phyloP scores from a whole-genome alignment of 1,140 invertebrate species.

The Zaprionus ornatus region DNA sequence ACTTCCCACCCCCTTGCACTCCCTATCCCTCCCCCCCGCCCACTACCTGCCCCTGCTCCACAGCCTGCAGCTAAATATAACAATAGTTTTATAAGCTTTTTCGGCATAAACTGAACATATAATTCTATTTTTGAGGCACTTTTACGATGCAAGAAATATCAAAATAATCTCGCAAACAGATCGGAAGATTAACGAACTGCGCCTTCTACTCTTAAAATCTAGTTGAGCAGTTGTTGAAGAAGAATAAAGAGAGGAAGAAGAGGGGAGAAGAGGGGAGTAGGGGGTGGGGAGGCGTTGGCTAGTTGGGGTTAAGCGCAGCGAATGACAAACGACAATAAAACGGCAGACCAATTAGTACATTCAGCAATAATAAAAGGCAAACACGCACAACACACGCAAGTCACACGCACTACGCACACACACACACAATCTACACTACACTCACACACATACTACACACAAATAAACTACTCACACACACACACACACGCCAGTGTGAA shows the following conservation, averaged over 20 bases:
- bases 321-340: constrained; percentile 41
- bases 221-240: background rate
- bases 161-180: background rate
- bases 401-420: no score
- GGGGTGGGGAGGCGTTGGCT: no score
- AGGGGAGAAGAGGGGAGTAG: background rate
- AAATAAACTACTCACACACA: background rate
- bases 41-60: background rate
- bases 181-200: background rate
- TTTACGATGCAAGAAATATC: constrained; percentile 7
- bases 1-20: background rate
- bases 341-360: constrained; percentile 59
- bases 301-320: constrained; percentile 24
- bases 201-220: background rate
- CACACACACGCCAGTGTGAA: background rate
- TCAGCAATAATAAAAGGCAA: constrained; percentile 48
- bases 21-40: background rate
- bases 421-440: constrained; percentile 25
- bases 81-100: constrained; percentile 3
- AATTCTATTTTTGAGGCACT: constrained; percentile 34
- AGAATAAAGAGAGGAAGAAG: no score
- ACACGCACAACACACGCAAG: constrained; percentile 9
- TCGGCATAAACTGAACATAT: background rate
- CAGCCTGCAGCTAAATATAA: constrained; percentile 22
- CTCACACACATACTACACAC: background rate